Evolutionary conservation across 2,888 invertebrate species (phyloP).

Genomic region (Drosophila subquinaria): DNA sequence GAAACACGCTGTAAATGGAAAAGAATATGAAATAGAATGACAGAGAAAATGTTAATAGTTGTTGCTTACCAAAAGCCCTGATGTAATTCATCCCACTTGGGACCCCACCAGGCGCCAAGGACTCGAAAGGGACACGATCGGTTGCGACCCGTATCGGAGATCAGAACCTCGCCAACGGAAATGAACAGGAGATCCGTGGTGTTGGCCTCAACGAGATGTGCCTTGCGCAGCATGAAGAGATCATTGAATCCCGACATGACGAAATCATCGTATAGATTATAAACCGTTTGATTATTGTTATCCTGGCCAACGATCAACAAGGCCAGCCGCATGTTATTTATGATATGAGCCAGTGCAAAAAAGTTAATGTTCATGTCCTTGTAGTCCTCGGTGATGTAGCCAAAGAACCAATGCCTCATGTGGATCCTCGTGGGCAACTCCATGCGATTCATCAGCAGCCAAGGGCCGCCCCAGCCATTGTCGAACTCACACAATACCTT

Average conservation of each 20-base stretch:
- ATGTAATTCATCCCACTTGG: neutral
- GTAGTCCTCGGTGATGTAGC: slow-evolving; percentile 62
- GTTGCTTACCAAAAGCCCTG: slow-evolving; percentile 38
- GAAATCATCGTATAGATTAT: slow-evolving; percentile 68
- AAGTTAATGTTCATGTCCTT: slow-evolving; percentile 64
- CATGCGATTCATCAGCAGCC: slow-evolving; percentile 64
- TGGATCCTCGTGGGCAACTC: slow-evolving; percentile 57
- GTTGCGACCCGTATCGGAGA: slow-evolving; percentile 47
- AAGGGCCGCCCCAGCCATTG: slow-evolving; percentile 59
- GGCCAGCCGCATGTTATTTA: slow-evolving; percentile 58
- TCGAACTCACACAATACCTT: slow-evolving; percentile 56
- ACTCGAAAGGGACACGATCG: slow-evolving; percentile 56
- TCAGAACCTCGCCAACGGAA: slow-evolving; percentile 59
- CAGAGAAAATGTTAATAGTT: neutral
- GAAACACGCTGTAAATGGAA: slow-evolving; percentile 51
- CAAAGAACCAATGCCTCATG: slow-evolving; percentile 63
- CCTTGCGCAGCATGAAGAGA: slow-evolving; percentile 69
- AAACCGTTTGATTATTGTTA: slow-evolving; percentile 49
- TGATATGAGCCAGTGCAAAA: slow-evolving; percentile 55
- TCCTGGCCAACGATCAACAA: slow-evolving; percentile 68
- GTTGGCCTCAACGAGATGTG: slow-evolving; percentile 58
- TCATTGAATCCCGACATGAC: slow-evolving; percentile 65
- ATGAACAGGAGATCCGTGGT: slow-evolving; percentile 61
- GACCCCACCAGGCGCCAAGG: slow-evolving; percentile 64
- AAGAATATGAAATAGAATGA: neutral